A percentile compares a stretch with the other conserved stretches of the same genome.
phyloP scores from a whole-genome alignment of 2,113 vertebrate species.

The Dinomys branickii region DNA sequence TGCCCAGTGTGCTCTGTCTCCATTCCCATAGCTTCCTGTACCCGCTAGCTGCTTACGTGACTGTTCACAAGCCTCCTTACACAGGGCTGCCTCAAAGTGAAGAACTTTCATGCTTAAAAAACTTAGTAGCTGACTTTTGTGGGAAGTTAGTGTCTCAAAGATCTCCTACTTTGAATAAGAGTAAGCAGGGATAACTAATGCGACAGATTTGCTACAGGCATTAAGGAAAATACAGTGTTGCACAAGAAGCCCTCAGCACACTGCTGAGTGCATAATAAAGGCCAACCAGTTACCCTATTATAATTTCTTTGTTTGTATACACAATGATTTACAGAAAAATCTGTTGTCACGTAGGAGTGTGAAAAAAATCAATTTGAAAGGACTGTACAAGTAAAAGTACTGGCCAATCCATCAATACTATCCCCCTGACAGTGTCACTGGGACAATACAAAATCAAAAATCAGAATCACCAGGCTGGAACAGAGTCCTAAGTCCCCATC shows the following conservation, averaged over 20 bases:
- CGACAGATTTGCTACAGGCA: neutral
- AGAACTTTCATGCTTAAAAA: conserved; percentile 37
- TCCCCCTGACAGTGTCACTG: neutral
- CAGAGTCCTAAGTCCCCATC: neutral
- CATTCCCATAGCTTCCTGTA: neutral
- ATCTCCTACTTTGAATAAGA: conserved; percentile 4
- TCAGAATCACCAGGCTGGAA: neutral
- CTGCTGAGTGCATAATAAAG: neutral
- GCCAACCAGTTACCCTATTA: neutral
- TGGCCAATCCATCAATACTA: neutral
- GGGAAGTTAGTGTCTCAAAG: conserved; percentile 2
- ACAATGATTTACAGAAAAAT: neutral
- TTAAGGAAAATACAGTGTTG: neutral
- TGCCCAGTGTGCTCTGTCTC: neutral
- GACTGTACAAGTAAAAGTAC: too few species aligned
- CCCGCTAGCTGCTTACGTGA: neutral
- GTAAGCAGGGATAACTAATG: neutral
- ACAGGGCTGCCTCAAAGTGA: neutral
- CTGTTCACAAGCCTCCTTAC: neutral
- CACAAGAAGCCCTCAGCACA: neutral
- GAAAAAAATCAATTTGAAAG: too few species aligned
- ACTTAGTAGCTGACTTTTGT: neutral
- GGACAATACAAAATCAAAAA: neutral
- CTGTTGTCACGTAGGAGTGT: neutral
- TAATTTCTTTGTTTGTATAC: neutral